Conservation (phyloP, 1,140 invertebrate genomes). For the Nasonia longicornis region DNA sequence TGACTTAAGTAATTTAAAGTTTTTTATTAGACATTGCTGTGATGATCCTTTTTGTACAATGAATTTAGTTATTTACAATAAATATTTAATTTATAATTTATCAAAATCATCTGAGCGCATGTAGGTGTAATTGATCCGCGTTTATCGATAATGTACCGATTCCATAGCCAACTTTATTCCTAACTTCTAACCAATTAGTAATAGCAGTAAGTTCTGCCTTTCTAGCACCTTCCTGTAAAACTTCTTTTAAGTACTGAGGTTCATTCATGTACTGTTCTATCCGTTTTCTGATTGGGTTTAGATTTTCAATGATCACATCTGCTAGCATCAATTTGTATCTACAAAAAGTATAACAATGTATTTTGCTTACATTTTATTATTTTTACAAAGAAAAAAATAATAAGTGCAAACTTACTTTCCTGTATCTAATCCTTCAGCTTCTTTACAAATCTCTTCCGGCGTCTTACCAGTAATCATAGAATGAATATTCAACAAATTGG, state of each 20-base stretch:
- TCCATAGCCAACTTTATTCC: constrained; percentile 73
- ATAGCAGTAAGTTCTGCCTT: constrained; percentile 78
- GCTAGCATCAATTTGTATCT: constrained; percentile 84
- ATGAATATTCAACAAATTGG: constrained; percentile 91
- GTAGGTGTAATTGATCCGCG: constrained; percentile 33
- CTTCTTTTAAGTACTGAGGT: constrained; percentile 74
- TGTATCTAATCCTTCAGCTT: constrained; percentile 79
- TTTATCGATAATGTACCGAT: constrained; percentile 41
- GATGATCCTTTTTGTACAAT: constrained; percentile 28
- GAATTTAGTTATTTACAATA: constrained; percentile 35
- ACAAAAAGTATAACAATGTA: constrained; percentile 49
- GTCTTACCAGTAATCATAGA: constrained; percentile 78
- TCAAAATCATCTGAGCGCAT: constrained; percentile 3
- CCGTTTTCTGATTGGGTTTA: constrained; percentile 79
- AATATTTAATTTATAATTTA: constrained; percentile 29
- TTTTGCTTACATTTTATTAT: constrained; percentile 29
- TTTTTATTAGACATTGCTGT: background rate
- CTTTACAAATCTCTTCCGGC: constrained; percentile 79
- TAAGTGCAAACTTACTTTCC: constrained; percentile 69
- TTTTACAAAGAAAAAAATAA: constrained; percentile 9
- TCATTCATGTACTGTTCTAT: constrained; percentile 74
- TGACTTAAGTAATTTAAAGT: constrained; percentile 34
- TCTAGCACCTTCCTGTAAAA: constrained; percentile 79
- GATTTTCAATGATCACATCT: constrained; percentile 78
- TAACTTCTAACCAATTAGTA: constrained; percentile 78